phyloP scores from a whole-genome alignment of 2,113 vertebrate genomes.

The Pachycephala philippinensis region DNA sequence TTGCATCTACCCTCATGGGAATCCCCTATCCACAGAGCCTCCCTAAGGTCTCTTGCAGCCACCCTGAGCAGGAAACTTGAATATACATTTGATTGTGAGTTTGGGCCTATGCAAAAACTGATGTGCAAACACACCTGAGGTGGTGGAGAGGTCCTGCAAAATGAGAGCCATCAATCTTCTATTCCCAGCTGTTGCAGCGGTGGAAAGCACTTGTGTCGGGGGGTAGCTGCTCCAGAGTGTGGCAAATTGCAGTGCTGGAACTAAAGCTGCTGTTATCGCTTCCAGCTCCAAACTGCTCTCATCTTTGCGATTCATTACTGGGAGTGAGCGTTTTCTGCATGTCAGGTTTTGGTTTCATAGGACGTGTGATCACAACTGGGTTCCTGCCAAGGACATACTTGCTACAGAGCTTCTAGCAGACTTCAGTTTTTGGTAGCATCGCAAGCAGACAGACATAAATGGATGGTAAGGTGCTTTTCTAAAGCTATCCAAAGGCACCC shows the following conservation, averaged over 20 bases:
- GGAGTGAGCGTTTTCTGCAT: not conserved
- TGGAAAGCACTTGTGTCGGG: not conserved
- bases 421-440: not conserved
- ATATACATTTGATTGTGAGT: not conserved
- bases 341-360: conserved; percentile 31
- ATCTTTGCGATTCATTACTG: not conserved
- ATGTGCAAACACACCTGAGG: not conserved
- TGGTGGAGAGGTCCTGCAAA: not conserved
- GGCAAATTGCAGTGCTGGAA: conserved; percentile 8
- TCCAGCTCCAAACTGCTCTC: conserved; percentile 23
- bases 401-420: not conserved
- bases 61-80: not conserved
- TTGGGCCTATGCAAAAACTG: not conserved
- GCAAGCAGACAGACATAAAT: not conserved
- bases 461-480: not conserved
- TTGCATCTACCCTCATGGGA: not conserved
- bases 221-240: not conserved
- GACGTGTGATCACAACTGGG: conserved; percentile 36
- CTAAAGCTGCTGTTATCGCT: not conserved
- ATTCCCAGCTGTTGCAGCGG: not conserved
- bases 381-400: not conserved
- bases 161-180: not conserved
- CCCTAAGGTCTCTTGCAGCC: not conserved
- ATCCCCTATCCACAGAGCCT: not conserved
- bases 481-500: not conserved